Evolutionary conservation across 30 jellyfish, hydroid and myxozoan species (phyloP), one percentile per base, ranked within the genome.

Genomic region (Turritopsis rubra): DNA sequence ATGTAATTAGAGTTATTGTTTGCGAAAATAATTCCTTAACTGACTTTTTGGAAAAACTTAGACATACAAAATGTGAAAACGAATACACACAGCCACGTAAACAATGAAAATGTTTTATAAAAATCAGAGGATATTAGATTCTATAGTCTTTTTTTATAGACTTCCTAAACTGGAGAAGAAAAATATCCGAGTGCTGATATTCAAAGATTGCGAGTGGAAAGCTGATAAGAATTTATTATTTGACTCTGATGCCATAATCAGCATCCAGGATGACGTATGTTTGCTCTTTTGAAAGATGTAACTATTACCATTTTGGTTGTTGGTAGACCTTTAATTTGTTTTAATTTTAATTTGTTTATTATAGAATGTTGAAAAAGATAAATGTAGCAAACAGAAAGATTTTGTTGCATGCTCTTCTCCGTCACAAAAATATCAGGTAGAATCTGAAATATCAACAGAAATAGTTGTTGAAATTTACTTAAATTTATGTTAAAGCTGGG

Each of bases 221-320:
- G 81, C 86, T 18, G 97, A 96, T 23, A 93, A 89, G 80, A 77
- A 96, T 21, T 78, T 93, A 86, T 75, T 93, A 23, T 89, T 93
- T 82, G 99, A 93, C 72, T 87, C 99, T 20, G 97, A 93, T 85
- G 99, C 97, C 8, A 89, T 93, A 23, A 91, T 83, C 25, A 90
- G 78, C 29, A 91, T 82, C 13, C 84, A 84, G 29, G 83, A 73
- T 52, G 86, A 85, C 21, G 94, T 86, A 52, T 18, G 93, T 75
- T 16, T 20, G n/a, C n/a, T 72, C 28, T 74, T 25, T 74, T 75
- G 25, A 8, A 30, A 30, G 7, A 8, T 1, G 9, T 74, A 13
- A 26, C 16, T 21, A 8, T n/a, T 75, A 13, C 1, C 1, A 75
- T 26, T 31, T 75, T 26, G 52, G 18, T 13, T 1, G 60, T 31